phyloP scores from a whole-genome alignment of 2,797 vertebrate species.

The Tarsius wallacei region DNA sequence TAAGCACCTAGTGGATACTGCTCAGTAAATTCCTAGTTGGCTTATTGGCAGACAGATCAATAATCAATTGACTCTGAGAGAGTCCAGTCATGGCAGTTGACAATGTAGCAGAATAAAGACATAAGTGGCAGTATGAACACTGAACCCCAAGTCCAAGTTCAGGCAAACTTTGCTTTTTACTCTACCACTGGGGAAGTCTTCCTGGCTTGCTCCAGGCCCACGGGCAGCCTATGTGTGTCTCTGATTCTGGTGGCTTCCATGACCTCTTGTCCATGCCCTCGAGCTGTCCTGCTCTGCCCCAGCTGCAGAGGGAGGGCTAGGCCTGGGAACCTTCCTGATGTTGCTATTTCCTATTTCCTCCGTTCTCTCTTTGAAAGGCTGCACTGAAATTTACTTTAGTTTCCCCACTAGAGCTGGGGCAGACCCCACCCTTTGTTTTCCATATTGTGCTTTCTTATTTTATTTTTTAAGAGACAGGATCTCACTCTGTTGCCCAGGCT shows the following conservation, averaged over 20 bases:
- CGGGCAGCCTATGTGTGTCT: not conserved
- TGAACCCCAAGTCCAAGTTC: not conserved
- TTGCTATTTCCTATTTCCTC: not conserved
- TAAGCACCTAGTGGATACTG: constrained; percentile 54
- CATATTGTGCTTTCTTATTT: not conserved
- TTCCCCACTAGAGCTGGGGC: not conserved
- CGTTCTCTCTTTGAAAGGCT: not conserved
- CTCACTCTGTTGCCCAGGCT: not conserved
- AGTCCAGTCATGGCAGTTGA: constrained; percentile 39
- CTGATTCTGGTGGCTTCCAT: not conserved
- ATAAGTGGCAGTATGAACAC: not conserved
- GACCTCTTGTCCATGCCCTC: not conserved
- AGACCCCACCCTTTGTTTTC: not conserved
- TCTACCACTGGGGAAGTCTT: not conserved
- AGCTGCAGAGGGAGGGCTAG: not conserved
- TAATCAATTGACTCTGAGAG: constrained; percentile 74
- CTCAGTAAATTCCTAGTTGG: constrained; percentile 66
- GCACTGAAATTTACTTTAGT: not conserved
- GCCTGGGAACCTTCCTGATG: not conserved
- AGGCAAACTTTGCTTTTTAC: not conserved
- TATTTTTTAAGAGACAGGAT: not conserved
- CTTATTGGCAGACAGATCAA: constrained; percentile 78
- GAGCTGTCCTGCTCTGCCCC: not conserved
- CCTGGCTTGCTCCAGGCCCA: not conserved
- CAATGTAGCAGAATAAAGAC: constrained; percentile 54